Evolutionary conservation across 2,888 invertebrate species (phyloP), one percentile per base, ranked within the genome.

Genomic region (Eumerus sabulonum): DNA sequence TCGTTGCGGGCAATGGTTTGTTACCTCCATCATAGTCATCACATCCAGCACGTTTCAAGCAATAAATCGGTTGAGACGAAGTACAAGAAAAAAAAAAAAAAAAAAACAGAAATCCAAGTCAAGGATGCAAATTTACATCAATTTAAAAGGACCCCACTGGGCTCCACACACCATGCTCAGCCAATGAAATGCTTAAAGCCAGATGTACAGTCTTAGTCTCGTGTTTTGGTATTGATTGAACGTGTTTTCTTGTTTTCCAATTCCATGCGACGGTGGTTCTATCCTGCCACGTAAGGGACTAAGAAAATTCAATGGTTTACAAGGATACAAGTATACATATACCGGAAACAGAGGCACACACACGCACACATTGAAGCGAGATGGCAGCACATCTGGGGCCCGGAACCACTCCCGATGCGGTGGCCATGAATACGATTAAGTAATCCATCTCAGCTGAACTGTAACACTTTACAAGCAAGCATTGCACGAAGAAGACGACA

Each of bases 341-440:
- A 70, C 59, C 3, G 27, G 2, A 27, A 27, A 27, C 27, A 7
- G 2, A 27, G 7, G 7, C 27, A 27, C 27, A 27, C 27, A 27
- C 27, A 27, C 2, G 7, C 27, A 27, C 27, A 27, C 27, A 27
- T 27, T 27, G 3, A 27, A 27, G 27, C 27, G 7, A 27, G 27
- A 45, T 44, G 54, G 54, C 54, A 64, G 53, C 63, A n/a, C 79
- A 56, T 44, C 48, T 53, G 50, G 73, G 68, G 45, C 51, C 48
- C 9, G 35, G n/a, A 14, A 51, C 48, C 53, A 9, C 12, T 38
- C 53, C 11, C 50, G 53, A 42, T 12, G 18, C 48, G 63, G 59
- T 74, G 79, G 74, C 79, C 79, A 79, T 79, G 79, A 79, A 79
- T 79, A 70, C 73, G 74, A 79, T 79, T 79, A 79, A 79, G 79